A percentile compares a stretch with the other conserved stretches of the same genome.
Evolutionary conservation across 2,113 vertebrate genomes (phyloP).

Genomic region (Danio rerio): GRCz12tu NC_133193.1:37574001-37574500

Average conservation of each 20-base stretch:
- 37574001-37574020: slow-evolving; percentile 47
- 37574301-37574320: slow-evolving; percentile 1
- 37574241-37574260: slow-evolving; percentile 42
- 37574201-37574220: slow-evolving; percentile 50
- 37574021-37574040: slow-evolving; percentile 35
- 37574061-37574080: slow-evolving; percentile 15
- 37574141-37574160: slow-evolving; percentile 45
- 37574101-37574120: slow-evolving; percentile 34
- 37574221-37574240: slow-evolving; percentile 48
- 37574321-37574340: neutral
- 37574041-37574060: slow-evolving; percentile 1
- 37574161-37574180: slow-evolving; percentile 59
- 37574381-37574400: neutral
- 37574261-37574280: neutral
- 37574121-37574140: slow-evolving; percentile 32
- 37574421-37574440: neutral
- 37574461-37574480: neutral
- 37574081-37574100: slow-evolving; percentile 18
- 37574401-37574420: neutral
- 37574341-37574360: neutral
- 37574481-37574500: neutral
- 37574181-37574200: slow-evolving; percentile 53
- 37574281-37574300: neutral
- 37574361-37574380: slow-evolving; percentile 9
- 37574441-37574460: neutral